These are phyloP conservation scores for Hapalemur alaotrensis DNA, from an alignment of 2,797 vertebrate genomes.

Conservation along the genomic window DNA sequence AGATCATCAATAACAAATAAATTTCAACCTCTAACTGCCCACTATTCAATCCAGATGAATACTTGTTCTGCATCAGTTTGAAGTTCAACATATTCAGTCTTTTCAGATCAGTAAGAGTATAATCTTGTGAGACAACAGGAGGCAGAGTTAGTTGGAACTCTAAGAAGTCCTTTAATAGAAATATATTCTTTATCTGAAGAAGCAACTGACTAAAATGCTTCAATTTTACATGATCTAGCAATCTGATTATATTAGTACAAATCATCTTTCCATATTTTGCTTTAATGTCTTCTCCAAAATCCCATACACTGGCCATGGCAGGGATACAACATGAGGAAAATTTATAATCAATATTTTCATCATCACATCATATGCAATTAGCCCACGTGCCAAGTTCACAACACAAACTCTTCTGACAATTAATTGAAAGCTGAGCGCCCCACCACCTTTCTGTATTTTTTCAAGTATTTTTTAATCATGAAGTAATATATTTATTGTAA, in stretches of 20 bases:
- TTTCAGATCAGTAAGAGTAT: not conserved
- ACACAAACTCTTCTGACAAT: not conserved
- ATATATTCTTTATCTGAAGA: slow-evolving; percentile 6
- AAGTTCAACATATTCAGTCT: not conserved
- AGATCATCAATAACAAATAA: not conserved
- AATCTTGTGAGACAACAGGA: not conserved
- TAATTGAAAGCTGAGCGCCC: not conserved
- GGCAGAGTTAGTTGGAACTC: not conserved
- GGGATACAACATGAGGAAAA: not conserved
- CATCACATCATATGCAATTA: not conserved
- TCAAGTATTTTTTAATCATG: not conserved
- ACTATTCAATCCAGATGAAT: not conserved
- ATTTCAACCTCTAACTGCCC: not conserved
- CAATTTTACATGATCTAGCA: not conserved
- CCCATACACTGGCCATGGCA: not conserved
- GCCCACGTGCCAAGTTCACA: not conserved
- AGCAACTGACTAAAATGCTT: not conserved
- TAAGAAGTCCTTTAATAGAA: not conserved
- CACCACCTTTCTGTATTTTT: not conserved
- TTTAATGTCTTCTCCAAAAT: not conserved
- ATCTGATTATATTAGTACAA: not conserved
- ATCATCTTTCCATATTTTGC: not conserved
- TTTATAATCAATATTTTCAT: not conserved
- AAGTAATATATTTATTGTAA: not conserved
- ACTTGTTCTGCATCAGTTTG: not conserved